Percentiles rank a stretch among this genome's conserved stretches.
phyloP scores from a whole-genome alignment of 1,140 invertebrate species.

The Lysiphlebus fabarum region DNA sequence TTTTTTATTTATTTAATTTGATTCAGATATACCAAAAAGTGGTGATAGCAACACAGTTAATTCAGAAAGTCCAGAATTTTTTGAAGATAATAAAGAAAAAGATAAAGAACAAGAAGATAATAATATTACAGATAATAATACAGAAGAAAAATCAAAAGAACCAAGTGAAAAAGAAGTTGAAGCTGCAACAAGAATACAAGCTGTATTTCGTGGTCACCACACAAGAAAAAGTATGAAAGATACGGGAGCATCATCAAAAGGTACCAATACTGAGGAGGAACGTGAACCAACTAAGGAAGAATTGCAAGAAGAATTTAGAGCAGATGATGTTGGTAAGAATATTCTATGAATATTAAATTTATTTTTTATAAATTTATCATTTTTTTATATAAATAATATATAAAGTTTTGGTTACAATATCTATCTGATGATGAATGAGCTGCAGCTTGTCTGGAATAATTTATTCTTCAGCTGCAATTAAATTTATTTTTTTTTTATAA shows the following conservation, averaged over 20 bases:
- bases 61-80: conserved; percentile 13
- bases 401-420: too few species aligned
- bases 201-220: conserved; percentile 63
- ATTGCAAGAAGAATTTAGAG: conserved; percentile 70
- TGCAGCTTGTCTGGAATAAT: conserved; percentile 1
- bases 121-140: background rate
- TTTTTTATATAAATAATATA: too few species aligned
- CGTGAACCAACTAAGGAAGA: conserved; percentile 67
- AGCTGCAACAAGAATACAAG: conserved; percentile 69
- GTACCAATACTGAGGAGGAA: conserved; percentile 45
- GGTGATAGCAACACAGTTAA: conserved; percentile 22
- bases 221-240: conserved; percentile 60
- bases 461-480: conserved; percentile 5
- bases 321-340: conserved; percentile 71
- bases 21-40: conserved; percentile 38
- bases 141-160: conserved; percentile 18
- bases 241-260: conserved; percentile 44
- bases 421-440: conserved; percentile 6
- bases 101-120: conserved; percentile 25
- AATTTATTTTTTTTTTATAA: background rate
- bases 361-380: conserved; percentile 1
- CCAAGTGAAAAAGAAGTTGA: conserved; percentile 59
- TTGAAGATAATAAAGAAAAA: conserved; percentile 13
- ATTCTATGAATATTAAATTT: conserved; percentile 10
- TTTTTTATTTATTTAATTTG: background rate